A percentile compares a stretch with the other conserved stretches of the same genome.
These are phyloP conservation scores for Orientallactaga sibirica DNA, from an alignment of 2,797 vertebrate genomes.

Conservation along the genomic window DNA sequence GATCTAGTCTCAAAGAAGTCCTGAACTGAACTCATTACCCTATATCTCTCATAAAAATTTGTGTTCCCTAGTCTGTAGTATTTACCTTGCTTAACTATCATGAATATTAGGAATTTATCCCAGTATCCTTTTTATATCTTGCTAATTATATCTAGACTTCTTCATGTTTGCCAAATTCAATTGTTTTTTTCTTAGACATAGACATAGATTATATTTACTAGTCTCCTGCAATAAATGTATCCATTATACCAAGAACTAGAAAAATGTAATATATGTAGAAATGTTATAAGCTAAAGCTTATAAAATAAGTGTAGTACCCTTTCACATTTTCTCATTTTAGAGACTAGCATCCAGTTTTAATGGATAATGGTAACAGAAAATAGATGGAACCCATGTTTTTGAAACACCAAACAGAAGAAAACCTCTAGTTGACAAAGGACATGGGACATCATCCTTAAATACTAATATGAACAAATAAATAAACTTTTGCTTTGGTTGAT, in stretches of 20 bases:
- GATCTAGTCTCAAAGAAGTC: background rate
- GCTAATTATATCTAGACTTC: conserved; percentile 2
- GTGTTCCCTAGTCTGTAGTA: background rate
- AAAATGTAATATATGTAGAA: conserved; percentile 29
- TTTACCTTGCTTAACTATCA: conserved; percentile 37
- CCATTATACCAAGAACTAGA: conserved; percentile 18
- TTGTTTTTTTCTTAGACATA: conserved; percentile 15
- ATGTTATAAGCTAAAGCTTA: conserved; percentile 40
- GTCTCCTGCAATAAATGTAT: conserved; percentile 15
- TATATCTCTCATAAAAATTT: background rate
- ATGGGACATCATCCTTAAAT: conserved; percentile 37
- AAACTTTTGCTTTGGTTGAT: conserved; percentile 30
- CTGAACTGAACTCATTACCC: conserved; percentile 31
- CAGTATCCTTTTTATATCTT: conserved; percentile 48
- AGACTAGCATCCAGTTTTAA: conserved; percentile 27
- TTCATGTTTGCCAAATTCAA: conserved; percentile 35
- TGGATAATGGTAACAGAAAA: background rate
- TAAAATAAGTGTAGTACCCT: conserved; percentile 8
- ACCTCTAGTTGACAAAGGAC: background rate
- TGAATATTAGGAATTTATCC: conserved; percentile 30
- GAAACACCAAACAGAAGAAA: conserved; percentile 32
- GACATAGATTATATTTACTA: conserved; percentile 6
- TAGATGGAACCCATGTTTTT: conserved; percentile 3
- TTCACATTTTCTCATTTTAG: background rate
- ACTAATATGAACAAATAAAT: conserved; percentile 41